Percentiles rank a stretch among this genome's conserved stretches.
Conservation (phyloP, 2,888 invertebrate species). For the Plutella xylostella region DNA sequence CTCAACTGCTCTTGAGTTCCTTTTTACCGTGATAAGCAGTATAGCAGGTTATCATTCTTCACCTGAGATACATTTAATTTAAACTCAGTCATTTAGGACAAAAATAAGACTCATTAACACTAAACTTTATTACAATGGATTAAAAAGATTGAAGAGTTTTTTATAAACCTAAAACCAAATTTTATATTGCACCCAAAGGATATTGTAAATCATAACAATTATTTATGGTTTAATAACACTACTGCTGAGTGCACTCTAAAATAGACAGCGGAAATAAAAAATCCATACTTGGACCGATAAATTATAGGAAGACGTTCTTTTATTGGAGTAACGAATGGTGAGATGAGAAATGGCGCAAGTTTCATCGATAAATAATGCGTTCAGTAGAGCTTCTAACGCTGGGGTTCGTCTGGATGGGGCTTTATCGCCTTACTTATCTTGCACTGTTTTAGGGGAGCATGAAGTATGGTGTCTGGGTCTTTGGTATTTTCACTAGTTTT, state of each 20-base stretch:
- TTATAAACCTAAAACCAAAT: constrained; percentile 21
- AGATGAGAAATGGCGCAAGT: constrained; percentile 65
- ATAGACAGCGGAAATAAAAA: constrained; percentile 56
- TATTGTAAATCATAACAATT: constrained; percentile 46
- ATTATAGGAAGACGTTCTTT: constrained; percentile 63
- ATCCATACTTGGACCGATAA: constrained; percentile 56
- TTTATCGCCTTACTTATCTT: constrained; percentile 6
- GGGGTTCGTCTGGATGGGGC: constrained; percentile 22
- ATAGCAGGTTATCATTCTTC: too few relatives aligned
- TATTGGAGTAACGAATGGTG: constrained; percentile 68
- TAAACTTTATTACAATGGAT: too few relatives aligned
- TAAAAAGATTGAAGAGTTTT: constrained; percentile 23
- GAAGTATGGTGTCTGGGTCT: neutral
- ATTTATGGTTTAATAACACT: constrained; percentile 47
- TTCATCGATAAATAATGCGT: constrained; percentile 60
- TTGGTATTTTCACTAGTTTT: too few relatives aligned
- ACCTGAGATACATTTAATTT: too few relatives aligned
- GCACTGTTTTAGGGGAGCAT: constrained; percentile 2
- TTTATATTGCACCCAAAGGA: constrained; percentile 24
- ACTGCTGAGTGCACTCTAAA: constrained; percentile 47
- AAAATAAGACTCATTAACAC: too few relatives aligned
- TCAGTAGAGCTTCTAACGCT: constrained; percentile 42
- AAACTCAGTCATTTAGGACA: too few relatives aligned
- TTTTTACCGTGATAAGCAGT: too few relatives aligned
- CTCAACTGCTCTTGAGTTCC: too few relatives aligned